Conservation (phyloP, 2,888 invertebrate species). For the Fissipunctia ypsillon region DNA sequence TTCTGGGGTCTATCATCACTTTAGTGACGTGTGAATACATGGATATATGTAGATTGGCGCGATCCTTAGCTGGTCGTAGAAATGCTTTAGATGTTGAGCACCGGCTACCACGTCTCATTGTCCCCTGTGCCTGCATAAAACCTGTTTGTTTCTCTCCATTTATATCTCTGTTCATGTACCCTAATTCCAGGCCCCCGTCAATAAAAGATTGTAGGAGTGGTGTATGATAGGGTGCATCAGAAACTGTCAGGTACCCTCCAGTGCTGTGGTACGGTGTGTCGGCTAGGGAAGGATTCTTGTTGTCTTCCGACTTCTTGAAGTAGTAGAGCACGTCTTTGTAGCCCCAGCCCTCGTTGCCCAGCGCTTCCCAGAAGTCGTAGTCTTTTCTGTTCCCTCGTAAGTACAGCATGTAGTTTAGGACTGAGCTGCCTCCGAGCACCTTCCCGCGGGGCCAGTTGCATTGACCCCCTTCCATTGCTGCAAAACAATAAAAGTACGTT, state of each 20-base stretch:
- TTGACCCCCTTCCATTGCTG: slow-evolving; percentile 95
- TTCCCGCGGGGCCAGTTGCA: slow-evolving; percentile 98
- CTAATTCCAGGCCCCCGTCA: slow-evolving; percentile 95
- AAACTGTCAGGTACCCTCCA: slow-evolving; percentile 95
- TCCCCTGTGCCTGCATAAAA: slow-evolving; percentile 97
- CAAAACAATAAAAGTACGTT: not conserved
- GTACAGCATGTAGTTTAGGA: slow-evolving; percentile 98
- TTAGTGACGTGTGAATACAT: slow-evolving; percentile 95
- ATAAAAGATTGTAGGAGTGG: slow-evolving; percentile 95
- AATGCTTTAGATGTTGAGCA: slow-evolving; percentile 98
- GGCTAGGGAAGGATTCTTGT: slow-evolving; percentile 95
- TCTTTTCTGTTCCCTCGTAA: slow-evolving; percentile 96
- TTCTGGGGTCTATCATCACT: slow-evolving; percentile 93
- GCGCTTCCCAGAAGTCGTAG: slow-evolving; percentile 96
- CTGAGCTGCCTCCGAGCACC: slow-evolving; percentile 97
- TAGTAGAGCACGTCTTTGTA: slow-evolving; percentile 94
- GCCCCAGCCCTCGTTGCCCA: slow-evolving; percentile 97
- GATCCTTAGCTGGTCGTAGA: slow-evolving; percentile 94
- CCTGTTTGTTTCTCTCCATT: slow-evolving; percentile 97
- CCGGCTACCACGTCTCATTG: slow-evolving; percentile 94
- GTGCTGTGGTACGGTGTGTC: slow-evolving; percentile 94
- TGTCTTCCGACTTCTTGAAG: slow-evolving; percentile 98
- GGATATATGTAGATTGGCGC: slow-evolving; percentile 96
- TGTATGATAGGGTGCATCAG: slow-evolving; percentile 96
- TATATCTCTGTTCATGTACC: slow-evolving; percentile 96